Conservation (phyloP, 2,888 invertebrate genomes). For the Tinea semifulvella region DNA sequence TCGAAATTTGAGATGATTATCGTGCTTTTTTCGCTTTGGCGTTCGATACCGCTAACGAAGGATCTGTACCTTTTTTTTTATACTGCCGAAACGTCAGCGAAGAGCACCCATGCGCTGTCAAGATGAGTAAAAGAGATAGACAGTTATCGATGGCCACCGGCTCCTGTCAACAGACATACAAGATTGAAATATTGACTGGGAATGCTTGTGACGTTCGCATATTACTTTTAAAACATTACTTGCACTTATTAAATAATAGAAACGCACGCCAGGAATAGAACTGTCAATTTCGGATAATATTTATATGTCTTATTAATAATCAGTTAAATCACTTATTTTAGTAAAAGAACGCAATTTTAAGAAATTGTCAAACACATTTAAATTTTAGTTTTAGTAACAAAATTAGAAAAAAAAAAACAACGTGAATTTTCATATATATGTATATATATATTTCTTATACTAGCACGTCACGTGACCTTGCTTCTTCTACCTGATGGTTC, state of each 20-base stretch:
- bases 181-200: conserved; percentile 11
- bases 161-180: conserved; percentile 36
- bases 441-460: too few species aligned
- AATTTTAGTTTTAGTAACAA: too few species aligned
- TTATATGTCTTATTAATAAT: too few species aligned
- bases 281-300: too few species aligned
- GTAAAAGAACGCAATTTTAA: too few species aligned
- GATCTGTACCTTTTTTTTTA: conserved; percentile 49
- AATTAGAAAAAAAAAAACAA: too few species aligned
- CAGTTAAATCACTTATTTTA: too few species aligned
- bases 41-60: conserved; percentile 55
- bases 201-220: conserved; percentile 7
- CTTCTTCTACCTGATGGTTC: too few species aligned
- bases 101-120: conserved; percentile 36
- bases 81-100: conserved; percentile 28
- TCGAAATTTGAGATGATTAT: conserved; percentile 56
- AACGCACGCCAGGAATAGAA: too few species aligned
- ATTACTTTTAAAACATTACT: conserved; percentile 2
- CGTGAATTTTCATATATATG: too few species aligned
- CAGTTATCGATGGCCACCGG: conserved; percentile 53
- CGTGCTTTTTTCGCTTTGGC: conserved; percentile 45
- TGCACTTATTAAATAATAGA: background rate
- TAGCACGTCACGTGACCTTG: too few species aligned
- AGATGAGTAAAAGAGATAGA: conserved; percentile 43
- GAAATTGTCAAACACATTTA: too few species aligned